Evolutionary conservation across 1,140 invertebrate species (phyloP).

Genomic region (Dufourea novaeangliae): DNA sequence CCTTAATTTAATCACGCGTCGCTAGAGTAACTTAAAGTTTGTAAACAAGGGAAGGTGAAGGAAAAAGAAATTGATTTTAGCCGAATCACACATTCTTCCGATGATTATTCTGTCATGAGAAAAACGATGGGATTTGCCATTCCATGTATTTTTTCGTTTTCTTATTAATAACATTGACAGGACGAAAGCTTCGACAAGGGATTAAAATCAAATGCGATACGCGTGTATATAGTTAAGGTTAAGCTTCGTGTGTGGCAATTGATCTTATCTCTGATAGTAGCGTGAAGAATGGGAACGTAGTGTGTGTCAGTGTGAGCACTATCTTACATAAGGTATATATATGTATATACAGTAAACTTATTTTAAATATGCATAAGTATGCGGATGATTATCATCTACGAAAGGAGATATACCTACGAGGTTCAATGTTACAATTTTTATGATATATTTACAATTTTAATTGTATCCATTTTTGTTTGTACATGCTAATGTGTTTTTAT

Average conservation of each 20-base stretch:
- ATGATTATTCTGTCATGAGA: not conserved
- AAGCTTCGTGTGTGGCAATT: slow-evolving; percentile 66
- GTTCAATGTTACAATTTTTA: slow-evolving; percentile 62
- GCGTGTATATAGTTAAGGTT: slow-evolving; percentile 66
- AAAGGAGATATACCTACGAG: slow-evolving; percentile 30
- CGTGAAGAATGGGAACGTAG: slow-evolving; percentile 46
- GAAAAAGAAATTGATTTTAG: not conserved
- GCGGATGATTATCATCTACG: slow-evolving; percentile 18
- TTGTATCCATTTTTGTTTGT: slow-evolving; percentile 27
- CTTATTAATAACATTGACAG: slow-evolving; percentile 23
- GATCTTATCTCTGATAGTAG: slow-evolving; percentile 60
- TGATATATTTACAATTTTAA: slow-evolving; percentile 33
- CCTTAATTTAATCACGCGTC: not conserved
- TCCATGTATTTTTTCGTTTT: slow-evolving; percentile 46
- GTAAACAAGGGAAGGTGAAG: slow-evolving; percentile 17
- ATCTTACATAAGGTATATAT: slow-evolving; percentile 51
- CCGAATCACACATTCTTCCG: not conserved
- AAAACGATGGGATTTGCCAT: slow-evolving; percentile 51
- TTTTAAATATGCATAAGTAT: slow-evolving; percentile 50
- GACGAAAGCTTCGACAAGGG: slow-evolving; percentile 41
- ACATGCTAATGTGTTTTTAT: slow-evolving; percentile 17
- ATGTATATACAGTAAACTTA: slow-evolving; percentile 45
- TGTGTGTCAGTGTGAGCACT: slow-evolving; percentile 53
- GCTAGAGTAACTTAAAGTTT: slow-evolving; percentile 8
- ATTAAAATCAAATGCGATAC: slow-evolving; percentile 63